phyloP scores from a whole-genome alignment of 2,113 vertebrate species.

The Sinocyclocheilus anophthalmus region DNA sequence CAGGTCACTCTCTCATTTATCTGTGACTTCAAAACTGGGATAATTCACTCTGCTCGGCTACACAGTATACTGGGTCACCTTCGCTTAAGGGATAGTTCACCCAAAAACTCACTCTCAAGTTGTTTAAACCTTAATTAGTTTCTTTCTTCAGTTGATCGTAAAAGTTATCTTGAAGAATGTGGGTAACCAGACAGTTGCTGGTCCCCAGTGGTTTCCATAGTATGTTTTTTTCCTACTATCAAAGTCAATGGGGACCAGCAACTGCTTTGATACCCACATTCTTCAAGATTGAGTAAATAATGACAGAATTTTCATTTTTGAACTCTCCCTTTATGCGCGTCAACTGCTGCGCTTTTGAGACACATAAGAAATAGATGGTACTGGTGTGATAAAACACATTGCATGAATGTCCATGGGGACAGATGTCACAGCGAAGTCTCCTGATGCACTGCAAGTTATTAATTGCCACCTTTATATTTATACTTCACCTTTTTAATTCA shows the following conservation, averaged over 20 bases:
- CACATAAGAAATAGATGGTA: conserved; percentile 18
- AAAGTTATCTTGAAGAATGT: too few species aligned
- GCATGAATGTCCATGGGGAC: background rate
- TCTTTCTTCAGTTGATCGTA: too few species aligned
- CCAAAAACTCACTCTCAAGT: too few species aligned
- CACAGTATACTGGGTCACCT: conserved; percentile 26
- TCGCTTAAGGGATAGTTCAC: background rate
- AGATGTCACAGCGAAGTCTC: background rate
- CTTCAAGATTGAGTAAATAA: too few species aligned
- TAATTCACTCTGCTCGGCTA: conserved; percentile 48
- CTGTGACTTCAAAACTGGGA: conserved; percentile 40
- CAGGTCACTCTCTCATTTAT: conserved; percentile 30
- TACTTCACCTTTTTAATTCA: too few species aligned
- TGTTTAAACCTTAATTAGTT: too few species aligned
- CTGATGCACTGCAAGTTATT: background rate
- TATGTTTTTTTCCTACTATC: too few species aligned
- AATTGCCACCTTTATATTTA: background rate
- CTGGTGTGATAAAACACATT: conserved; percentile 3
- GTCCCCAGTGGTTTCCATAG: too few species aligned
- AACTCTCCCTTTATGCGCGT: background rate
- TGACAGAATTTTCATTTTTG: too few species aligned
- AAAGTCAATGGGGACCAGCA: too few species aligned
- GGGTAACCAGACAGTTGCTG: too few species aligned
- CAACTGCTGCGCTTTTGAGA: background rate
- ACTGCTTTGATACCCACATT: too few species aligned